Evolutionary conservation across 2,797 vertebrate genomes (phyloP).

Genomic region (Aeoliscus strigatus): DNA sequence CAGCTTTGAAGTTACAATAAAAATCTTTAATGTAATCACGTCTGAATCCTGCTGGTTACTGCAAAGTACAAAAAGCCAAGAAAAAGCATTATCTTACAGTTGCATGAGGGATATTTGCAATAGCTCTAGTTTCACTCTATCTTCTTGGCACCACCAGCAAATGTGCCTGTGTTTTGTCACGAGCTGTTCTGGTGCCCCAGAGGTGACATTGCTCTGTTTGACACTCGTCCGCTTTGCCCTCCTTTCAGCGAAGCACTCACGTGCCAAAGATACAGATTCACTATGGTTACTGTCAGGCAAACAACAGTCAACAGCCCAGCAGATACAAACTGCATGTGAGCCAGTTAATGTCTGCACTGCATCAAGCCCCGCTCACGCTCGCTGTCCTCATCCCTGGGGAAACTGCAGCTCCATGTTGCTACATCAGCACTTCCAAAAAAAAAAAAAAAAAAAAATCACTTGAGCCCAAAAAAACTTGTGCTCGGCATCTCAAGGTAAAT

Average conservation of each 20-base stretch:
- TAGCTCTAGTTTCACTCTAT: slow-evolving; percentile 26
- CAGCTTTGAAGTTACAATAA: too few relatives aligned
- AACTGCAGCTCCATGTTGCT: slow-evolving; percentile 20
- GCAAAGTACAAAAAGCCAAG: too few relatives aligned
- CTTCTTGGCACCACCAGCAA: slow-evolving; percentile 16
- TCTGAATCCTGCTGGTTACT: too few relatives aligned
- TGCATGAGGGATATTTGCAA: slow-evolving; percentile 5
- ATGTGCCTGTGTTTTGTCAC: slow-evolving; percentile 45
- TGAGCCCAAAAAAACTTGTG: slow-evolving; percentile 38
- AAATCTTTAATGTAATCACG: too few relatives aligned
- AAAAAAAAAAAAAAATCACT: too few relatives aligned
- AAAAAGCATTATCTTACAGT: too few relatives aligned
- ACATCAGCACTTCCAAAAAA: slow-evolving; percentile 56
- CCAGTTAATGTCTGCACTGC: slow-evolving; percentile 44
- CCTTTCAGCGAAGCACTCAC: slow-evolving; percentile 40
- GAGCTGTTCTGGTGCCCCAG: slow-evolving; percentile 38
- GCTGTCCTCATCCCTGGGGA: slow-evolving; percentile 32
- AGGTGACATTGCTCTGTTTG: slow-evolving; percentile 45
- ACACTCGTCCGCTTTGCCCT: slow-evolving; percentile 38
- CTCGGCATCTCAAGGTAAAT: slow-evolving; percentile 59
- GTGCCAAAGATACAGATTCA: slow-evolving; percentile 51
- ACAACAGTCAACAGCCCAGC: slow-evolving; percentile 63
- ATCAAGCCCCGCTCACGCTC: slow-evolving; percentile 34
- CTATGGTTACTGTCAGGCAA: slow-evolving; percentile 67
- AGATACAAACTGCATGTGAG: slow-evolving; percentile 33